Evolutionary conservation across 2,888 invertebrate genomes (phyloP), one percentile per base, ranked within the genome.

Genomic region (Leucozona laternaria): DNA sequence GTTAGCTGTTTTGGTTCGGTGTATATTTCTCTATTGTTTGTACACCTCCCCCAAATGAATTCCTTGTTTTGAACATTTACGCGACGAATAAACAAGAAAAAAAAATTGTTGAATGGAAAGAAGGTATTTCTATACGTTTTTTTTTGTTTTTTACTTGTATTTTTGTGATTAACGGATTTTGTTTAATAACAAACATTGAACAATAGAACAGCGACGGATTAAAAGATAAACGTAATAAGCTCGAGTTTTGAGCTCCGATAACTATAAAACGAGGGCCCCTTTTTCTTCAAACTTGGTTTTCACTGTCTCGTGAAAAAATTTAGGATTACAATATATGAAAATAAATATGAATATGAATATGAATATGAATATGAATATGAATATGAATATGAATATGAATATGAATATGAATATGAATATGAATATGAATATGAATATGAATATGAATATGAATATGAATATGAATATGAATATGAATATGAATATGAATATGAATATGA

Each of bases 1-100:
- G 83, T 81, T 81, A 66, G 86, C 79, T 77, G 45, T 80, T 75
- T 85, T 66, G 84, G 88, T 88, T 84, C 78, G 89, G 81, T 90
- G 89, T 90, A 89, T 89, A 89, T 91, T 91, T 90, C 89, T 62
- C 43, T 50, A 58, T 82, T 82, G 73, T 73, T 37, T 17, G 53
- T 20, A 55, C 48, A 64, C 60, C 72, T 66, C 76, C 62, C 72
- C 72, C 50, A 43, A 64, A 48, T 71, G 64, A 64, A 7, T 37
- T 64, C 15, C 31, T 71, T 28, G 22, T 78, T 89, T 45, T 34
- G n/a, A 28, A 60, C 57, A 68, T 76, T 31, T 53, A 53, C 53
- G n/a, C 50, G 31, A 71, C 50, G 28, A 72, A 25, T 80, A 80
- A 68, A 89, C 84, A 75, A 66, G 76, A 62, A 66, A 70, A 66